phyloP scores from a whole-genome alignment of 1,140 invertebrate genomes.

The Dendroctonus valens region DNA sequence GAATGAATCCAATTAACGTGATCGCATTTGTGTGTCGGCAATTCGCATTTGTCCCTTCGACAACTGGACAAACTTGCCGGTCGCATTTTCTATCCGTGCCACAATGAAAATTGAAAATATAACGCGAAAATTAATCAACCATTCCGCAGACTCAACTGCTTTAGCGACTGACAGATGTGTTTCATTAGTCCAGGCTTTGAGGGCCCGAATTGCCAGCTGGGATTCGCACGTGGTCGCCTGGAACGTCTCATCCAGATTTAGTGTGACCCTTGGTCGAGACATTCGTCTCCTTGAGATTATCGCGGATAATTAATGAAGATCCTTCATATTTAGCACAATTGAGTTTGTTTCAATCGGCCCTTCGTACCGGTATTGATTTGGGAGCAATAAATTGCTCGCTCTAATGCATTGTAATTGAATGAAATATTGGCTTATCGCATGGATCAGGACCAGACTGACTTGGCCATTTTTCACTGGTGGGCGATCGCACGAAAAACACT shows the following conservation, averaged over 20 bases:
- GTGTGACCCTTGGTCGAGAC: constrained; percentile 13
- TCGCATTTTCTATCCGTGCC: neutral
- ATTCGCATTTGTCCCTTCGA: no score
- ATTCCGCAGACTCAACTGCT: constrained; percentile 17
- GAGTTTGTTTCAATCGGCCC: constrained; percentile 4
- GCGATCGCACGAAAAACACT: no score
- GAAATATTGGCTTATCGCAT: no score
- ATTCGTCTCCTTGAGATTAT: constrained; percentile 17
- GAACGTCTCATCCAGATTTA: constrained; percentile 11
- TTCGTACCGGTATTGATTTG: constrained; percentile 6
- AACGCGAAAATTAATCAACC: constrained; percentile 21
- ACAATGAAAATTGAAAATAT: constrained; percentile 16
- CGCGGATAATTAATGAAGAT: constrained; percentile 14
- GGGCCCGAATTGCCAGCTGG: constrained; percentile 18
- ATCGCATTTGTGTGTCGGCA: no score
- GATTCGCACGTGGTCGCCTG: constrained; percentile 21
- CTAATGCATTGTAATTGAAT: no score
- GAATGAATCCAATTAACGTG: no score
- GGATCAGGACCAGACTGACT: no score
- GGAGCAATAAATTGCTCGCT: neutral
- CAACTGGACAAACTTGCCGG: no score
- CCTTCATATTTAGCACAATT: constrained; percentile 6
- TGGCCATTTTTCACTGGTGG: no score
- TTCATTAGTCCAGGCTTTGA: constrained; percentile 23
- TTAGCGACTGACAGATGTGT: constrained; percentile 27